Base-by-base conservation (phyloP, 2,113 vertebrate genomes). In the Anhinga anhinga region DNA sequence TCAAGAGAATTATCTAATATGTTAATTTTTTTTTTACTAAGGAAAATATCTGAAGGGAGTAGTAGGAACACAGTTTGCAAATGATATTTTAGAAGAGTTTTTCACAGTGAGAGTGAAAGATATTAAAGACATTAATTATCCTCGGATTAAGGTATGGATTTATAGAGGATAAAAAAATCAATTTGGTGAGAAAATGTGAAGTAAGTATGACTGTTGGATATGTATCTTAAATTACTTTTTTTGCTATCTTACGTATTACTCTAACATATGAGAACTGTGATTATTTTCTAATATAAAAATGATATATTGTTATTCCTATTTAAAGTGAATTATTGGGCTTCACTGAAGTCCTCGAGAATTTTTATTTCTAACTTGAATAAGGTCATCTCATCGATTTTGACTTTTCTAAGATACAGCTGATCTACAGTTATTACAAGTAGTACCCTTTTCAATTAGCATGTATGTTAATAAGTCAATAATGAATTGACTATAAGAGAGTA, bases 61-160 rank as follows among this genome's bases (percentile, higher is more conserved):
- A 53, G 15, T 47, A 72, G 42, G 13, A 79, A 69, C 5, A 19
- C 7, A 74, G 26, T 71, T 74, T 92, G 5, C 10, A 78, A 88
- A 70, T 88, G 3, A 25, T 56, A 15, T 69, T 84, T 87, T 53
- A 40, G 23, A 84, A 56, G 15, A 70, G 8, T 44, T 87, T 86
- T 90, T 90, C 49, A 80, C 29, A 44, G 52, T 67, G 27, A 88
- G 14, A 72, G 7, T 62, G 62, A 86, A 91, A 86, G 22, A 9
- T 61, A 85, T 69, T 69, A 82, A 85, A 79, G 44, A 56, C 34
- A 79, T 90, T 88, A 85, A 94, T 93, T 91, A 94, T 89, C 70
- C 21, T 89, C 56, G 69, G 67, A 84, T 79, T 78, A 89, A 91
- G 58, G 45, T 55, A 55, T 6, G n/a, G 47, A 78, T 81, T 91